phyloP scores from a whole-genome alignment of 2,888 invertebrate genomes.

The Andrena fulva region DNA sequence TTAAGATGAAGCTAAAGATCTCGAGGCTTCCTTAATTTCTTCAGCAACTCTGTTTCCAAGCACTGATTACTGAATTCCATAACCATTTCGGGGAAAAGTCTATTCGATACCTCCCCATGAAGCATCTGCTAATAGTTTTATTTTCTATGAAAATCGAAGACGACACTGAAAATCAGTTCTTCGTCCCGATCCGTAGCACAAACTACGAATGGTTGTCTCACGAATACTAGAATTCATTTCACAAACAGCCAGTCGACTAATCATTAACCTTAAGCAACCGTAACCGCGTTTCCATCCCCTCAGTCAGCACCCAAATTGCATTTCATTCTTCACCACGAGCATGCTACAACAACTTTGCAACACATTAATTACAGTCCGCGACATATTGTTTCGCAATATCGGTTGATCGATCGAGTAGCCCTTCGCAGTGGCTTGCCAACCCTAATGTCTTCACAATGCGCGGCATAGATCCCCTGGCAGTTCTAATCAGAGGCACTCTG shows the following conservation, averaged over 20 bases:
- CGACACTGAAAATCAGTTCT: no score
- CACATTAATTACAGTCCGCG: neutral
- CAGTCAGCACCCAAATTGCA: neutral
- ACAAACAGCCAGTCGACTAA: neutral
- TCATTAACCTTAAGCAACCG: neutral
- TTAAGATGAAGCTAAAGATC: no score
- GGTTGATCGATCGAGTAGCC: conserved; percentile 11
- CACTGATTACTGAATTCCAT: no score
- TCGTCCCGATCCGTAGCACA: no score
- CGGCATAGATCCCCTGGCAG: neutral
- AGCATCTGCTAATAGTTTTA: no score
- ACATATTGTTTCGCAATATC: conserved; percentile 7
- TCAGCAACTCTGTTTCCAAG: no score
- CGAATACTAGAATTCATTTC: neutral
- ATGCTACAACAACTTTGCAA: neutral
- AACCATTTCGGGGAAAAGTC: no score
- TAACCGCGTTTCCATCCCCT: neutral
- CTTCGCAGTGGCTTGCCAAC: neutral
- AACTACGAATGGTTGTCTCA: no score
- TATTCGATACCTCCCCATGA: no score
- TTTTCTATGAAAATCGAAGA: no score
- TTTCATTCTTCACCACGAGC: neutral
- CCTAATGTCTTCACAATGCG: conserved; percentile 32
- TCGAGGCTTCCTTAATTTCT: no score
- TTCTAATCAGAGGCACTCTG: conserved; percentile 36